phyloP scores from a whole-genome alignment of 2,113 vertebrate genomes.

The Lynx canadensis region DNA sequence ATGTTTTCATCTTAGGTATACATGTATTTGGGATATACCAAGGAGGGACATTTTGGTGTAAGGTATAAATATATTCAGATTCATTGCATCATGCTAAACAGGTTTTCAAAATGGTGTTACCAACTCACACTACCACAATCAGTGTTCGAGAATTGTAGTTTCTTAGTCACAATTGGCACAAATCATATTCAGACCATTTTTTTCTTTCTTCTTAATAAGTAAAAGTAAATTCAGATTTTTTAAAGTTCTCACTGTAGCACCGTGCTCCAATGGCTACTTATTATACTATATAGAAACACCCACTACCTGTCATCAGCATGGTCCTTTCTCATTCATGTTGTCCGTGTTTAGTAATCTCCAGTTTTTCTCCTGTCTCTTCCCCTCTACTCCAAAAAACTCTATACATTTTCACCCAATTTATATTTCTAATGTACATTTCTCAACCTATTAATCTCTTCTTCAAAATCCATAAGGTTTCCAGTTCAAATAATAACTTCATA shows the following conservation, averaged over 20 bases:
- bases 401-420: background rate
- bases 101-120: background rate
- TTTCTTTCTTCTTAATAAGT: background rate
- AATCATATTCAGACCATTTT: background rate
- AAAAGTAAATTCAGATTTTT: background rate
- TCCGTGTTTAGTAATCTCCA: background rate
- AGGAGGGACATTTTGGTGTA: background rate
- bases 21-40: background rate
- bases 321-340: background rate
- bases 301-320: background rate
- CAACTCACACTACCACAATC: background rate
- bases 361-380: background rate
- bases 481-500: background rate
- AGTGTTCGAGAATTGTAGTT: background rate
- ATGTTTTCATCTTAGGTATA: background rate
- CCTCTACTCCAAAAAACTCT: background rate
- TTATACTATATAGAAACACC: background rate
- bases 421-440: background rate
- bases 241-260: background rate
- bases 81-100: background rate
- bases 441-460: background rate
- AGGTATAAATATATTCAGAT: background rate
- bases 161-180: background rate
- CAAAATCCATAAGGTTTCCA: background rate
- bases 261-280: background rate